These are phyloP conservation scores for Mellilla xanthometata DNA, from an alignment of 2,888 invertebrate genomes.

Conservation along the genomic window DNA sequence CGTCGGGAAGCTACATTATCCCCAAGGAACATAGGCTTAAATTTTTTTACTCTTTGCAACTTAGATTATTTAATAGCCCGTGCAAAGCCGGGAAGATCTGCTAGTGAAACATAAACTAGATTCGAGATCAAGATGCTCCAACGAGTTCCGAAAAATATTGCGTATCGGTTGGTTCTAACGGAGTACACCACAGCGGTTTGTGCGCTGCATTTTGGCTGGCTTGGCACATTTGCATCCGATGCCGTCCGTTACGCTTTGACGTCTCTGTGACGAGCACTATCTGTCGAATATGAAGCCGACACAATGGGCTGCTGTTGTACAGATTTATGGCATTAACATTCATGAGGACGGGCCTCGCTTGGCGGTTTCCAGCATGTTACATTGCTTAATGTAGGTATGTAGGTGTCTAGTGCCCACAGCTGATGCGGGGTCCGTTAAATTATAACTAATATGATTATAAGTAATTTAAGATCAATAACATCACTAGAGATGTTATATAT, in stretches of 20 bases:
- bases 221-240: slow-evolving; percentile 18
- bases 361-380: neutral
- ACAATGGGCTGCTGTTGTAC: slow-evolving; percentile 4
- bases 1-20: too few species aligned
- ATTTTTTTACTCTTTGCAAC: too few species aligned
- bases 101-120: too few species aligned
- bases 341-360: neutral
- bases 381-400: too few species aligned
- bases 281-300: slow-evolving; percentile 11
- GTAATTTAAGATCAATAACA: too few species aligned
- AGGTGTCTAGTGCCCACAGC: too few species aligned
- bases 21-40: too few species aligned
- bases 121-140: slow-evolving; percentile 1
- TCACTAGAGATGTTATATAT: too few species aligned
- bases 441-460: too few species aligned
- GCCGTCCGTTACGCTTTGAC: slow-evolving; percentile 19
- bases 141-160: slow-evolving; percentile 9
- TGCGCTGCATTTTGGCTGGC: slow-evolving; percentile 7
- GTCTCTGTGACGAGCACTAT: slow-evolving; percentile 12
- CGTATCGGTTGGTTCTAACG: slow-evolving; percentile 9
- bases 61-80: too few species aligned
- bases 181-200: slow-evolving; percentile 6
- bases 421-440: too few species aligned
- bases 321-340: slow-evolving; percentile 7
- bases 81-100: too few species aligned